Percentiles rank a stretch among this genome's conserved stretches.
Evolutionary conservation across 2,797 vertebrate species (phyloP).

Genomic region (Pogonophryne albipinna): DNA sequence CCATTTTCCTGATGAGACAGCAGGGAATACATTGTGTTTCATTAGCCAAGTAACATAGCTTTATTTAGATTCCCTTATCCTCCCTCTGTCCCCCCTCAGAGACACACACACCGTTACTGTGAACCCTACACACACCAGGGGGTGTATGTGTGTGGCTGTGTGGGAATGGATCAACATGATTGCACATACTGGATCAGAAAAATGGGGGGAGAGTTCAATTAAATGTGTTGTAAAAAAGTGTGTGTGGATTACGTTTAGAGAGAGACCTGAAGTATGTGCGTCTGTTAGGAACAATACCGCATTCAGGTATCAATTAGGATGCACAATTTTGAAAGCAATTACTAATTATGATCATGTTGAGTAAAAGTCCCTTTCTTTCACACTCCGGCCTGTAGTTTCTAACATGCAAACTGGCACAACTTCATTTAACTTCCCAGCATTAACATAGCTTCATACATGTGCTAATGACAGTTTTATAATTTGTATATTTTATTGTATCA

Average conservation of each 20-base stretch:
- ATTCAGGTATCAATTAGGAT: neutral
- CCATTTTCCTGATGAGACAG: conserved; percentile 75
- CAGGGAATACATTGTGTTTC: conserved; percentile 80
- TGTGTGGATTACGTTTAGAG: neutral
- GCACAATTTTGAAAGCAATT: no score
- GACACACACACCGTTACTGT: conserved; percentile 72
- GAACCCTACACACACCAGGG: conserved; percentile 74
- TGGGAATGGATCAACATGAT: conserved; percentile 29
- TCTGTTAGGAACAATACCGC: neutral
- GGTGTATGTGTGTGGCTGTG: conserved; percentile 24
- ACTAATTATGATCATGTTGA: no score
- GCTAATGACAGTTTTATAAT: neutral
- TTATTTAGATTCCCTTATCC: conserved; percentile 84
- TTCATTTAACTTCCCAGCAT: neutral
- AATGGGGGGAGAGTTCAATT: neutral
- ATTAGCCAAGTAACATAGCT: conserved; percentile 82
- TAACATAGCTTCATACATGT: neutral
- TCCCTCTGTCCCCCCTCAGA: conserved; percentile 66
- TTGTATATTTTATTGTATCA: neutral
- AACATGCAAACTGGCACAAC: neutral
- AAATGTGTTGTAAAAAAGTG: neutral
- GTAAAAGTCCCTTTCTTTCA: conserved; percentile 4
- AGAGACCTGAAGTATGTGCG: conserved; percentile 17
- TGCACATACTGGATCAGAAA: conserved; percentile 19
- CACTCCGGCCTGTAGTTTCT: conserved; percentile 2